Evolutionary conservation across 2,797 vertebrate species (phyloP), one percentile per base, ranked within the genome.

Genomic region (Lates japonicus): DNA sequence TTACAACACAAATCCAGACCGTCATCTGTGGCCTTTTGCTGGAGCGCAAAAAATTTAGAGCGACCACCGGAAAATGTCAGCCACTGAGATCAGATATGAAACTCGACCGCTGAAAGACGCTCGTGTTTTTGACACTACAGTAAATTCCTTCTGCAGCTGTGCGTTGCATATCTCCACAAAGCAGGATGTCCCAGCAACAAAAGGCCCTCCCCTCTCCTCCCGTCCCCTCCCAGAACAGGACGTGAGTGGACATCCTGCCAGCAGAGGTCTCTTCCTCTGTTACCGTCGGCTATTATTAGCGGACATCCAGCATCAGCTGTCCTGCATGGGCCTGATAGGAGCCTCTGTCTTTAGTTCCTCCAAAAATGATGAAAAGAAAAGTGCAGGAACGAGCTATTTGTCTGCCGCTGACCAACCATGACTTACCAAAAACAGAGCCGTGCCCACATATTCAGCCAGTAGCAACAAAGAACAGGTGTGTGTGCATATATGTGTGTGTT

Each of bases 181-280:
- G 83, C 86, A 86, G 93, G 92, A 94, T 92, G 89, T 90, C 82
- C 82, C 76, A 42, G 78, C 69, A 92, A 90, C 86, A 88, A 90
- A 86, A 84, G 83, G 84, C 79, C 88, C 90, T 86, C 87, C 90
- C 87, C 82, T 76, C 82, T 77, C 42, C 33, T 37, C 78, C 70
- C 3, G 44, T 80, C 74, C 84, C 88, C 88, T 88, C 86, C 85
- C 85, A 75, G 84, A 92, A 88, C 92, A 93, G 93, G 94, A 94
- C 82, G 68, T 80, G 82, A 91, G 88, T 92, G 87, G 80, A 93
- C 90, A 90, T 95, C 94, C 93, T 94, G 94, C 85, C 85, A 84
- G 84, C 89, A 74, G 86, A 19, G 70, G 66, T 77, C 86, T 78
- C 81, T 94, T 95, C 93, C 93, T 95, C 88, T 91, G 78, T 90